phyloP scores from a whole-genome alignment of 2,888 invertebrate genomes.

The Xylota segnis region DNA sequence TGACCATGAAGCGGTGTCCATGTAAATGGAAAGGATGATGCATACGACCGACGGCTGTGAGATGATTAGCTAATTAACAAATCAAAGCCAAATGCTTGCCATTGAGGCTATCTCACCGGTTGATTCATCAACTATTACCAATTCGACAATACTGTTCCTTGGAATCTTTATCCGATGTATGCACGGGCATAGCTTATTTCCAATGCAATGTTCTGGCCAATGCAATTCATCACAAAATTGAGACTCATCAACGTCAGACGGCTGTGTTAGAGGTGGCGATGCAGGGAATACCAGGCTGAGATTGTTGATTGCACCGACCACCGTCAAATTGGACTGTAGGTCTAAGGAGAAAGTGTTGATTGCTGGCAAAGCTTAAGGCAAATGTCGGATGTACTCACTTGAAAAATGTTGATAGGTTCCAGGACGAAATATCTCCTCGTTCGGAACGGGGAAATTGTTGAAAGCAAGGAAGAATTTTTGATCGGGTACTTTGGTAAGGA shows the following conservation, averaged over 20 bases:
- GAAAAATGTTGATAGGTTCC: constrained; percentile 79
- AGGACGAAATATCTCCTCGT: constrained; percentile 78
- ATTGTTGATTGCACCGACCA: constrained; percentile 88
- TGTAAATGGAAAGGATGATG: constrained; percentile 84
- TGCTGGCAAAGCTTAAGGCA: neutral
- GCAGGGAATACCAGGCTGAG: constrained; percentile 91
- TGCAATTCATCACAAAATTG: constrained; percentile 79
- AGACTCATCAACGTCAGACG: constrained; percentile 79
- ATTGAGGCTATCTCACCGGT: constrained; percentile 78
- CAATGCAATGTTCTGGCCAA: constrained; percentile 77
- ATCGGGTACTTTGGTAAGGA: constrained; percentile 78
- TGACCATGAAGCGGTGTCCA: constrained; percentile 82
- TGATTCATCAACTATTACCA: constrained; percentile 82
- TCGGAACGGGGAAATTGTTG: constrained; percentile 78
- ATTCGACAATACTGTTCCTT: constrained; percentile 79
- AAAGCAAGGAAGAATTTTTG: constrained; percentile 79
- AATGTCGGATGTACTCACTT: constrained; percentile 78
- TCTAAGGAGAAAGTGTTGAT: constrained; percentile 73
- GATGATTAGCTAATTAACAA: constrained; percentile 41
- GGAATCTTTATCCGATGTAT: constrained; percentile 80
- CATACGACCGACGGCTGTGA: constrained; percentile 79
- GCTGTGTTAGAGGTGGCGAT: constrained; percentile 91
- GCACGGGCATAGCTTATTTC: constrained; percentile 78
- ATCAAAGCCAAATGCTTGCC: neutral
- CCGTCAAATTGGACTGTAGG: constrained; percentile 76